phyloP scores from a whole-genome alignment of 2,797 vertebrate genomes.

The Melanotaenia trifasciata region DNA sequence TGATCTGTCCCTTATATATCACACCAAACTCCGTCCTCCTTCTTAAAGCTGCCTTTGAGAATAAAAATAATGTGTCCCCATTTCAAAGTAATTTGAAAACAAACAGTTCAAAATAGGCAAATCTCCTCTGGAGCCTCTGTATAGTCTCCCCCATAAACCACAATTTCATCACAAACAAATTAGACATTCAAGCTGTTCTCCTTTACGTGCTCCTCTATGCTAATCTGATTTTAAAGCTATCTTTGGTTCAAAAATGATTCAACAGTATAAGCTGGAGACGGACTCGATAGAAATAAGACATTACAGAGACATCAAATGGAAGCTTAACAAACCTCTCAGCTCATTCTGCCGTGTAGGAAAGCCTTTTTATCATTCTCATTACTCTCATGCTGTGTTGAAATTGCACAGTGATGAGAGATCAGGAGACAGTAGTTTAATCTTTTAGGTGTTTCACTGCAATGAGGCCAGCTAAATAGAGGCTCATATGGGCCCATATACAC shows the following conservation, averaged over 20 bases:
- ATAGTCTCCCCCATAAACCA: conserved; percentile 10
- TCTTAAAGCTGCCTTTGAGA: conserved; percentile 23
- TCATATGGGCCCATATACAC: background rate
- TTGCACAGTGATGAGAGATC: conserved; percentile 11
- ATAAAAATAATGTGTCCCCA: conserved; percentile 20
- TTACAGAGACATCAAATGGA: conserved; percentile 52
- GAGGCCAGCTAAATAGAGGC: conserved; percentile 4
- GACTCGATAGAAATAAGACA: conserved; percentile 39
- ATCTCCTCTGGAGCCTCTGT: conserved; percentile 9
- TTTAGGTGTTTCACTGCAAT: conserved; percentile 24
- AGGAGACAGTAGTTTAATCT: conserved; percentile 14
- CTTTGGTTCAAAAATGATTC: conserved; percentile 56
- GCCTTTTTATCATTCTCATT: conserved; percentile 45
- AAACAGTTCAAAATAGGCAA: conserved; percentile 21
- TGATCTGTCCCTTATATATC: conserved; percentile 1
- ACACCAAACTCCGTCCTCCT: conserved; percentile 23
- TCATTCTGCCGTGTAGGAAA: conserved; percentile 34
- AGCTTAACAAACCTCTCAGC: conserved; percentile 53
- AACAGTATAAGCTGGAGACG: conserved; percentile 38
- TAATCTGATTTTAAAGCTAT: conserved; percentile 57
- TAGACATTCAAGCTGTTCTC: conserved; percentile 26
- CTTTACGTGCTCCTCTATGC: conserved; percentile 17
- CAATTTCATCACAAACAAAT: conserved; percentile 45
- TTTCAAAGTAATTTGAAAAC: conserved; percentile 33
- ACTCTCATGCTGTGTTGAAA: conserved; percentile 34